Conservation (phyloP, 2,797 vertebrate species). For the Florisuga fusca region DNA sequence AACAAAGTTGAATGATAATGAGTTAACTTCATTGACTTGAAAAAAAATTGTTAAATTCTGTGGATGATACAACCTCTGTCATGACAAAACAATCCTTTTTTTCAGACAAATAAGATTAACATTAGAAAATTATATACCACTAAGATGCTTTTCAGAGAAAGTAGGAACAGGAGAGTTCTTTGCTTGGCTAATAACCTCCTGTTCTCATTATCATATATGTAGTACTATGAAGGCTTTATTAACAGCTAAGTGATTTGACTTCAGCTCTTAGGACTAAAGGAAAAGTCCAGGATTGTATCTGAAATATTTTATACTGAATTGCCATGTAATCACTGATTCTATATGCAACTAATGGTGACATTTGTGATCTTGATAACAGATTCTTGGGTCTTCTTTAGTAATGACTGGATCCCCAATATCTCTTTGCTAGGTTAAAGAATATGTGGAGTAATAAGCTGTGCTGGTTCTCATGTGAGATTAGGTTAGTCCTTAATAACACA, state of each 20-base stretch:
- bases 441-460: neutral
- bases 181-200: neutral
- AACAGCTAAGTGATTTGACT: neutral
- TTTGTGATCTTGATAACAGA: neutral
- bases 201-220: neutral
- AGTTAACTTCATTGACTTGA: neutral
- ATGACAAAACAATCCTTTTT: neutral
- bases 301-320: neutral
- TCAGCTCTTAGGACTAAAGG: neutral
- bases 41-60: neutral
- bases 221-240: neutral
- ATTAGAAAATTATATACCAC: neutral
- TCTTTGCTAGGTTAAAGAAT: neutral
- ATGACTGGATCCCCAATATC: neutral
- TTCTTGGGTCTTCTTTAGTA: neutral
- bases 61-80: neutral
- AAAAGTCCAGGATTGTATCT: neutral
- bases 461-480: neutral
- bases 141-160: neutral
- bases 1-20: neutral
- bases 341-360: fast-evolving
- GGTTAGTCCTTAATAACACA: too few relatives aligned
- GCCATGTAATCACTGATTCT: neutral
- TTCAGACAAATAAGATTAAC: too few relatives aligned
- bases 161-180: neutral